Percentiles rank a stretch among this genome's conserved stretches.
phyloP scores from a whole-genome alignment of 2,888 invertebrate species.

The Ochropleura plecta region DNA sequence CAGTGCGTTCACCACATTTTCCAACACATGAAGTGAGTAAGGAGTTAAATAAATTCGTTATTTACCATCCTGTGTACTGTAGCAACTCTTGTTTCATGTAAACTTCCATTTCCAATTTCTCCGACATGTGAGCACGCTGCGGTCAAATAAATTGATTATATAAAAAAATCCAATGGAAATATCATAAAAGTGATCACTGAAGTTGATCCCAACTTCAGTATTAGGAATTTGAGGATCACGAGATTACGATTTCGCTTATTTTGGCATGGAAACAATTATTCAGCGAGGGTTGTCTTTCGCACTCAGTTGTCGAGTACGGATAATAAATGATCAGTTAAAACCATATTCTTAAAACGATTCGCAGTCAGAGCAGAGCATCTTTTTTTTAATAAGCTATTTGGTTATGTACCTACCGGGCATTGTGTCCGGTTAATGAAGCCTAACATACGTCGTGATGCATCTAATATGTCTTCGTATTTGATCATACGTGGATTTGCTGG shows the following conservation, averaged over 20 bases:
- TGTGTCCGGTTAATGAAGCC: slow-evolving; percentile 92
- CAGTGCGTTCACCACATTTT: not conserved
- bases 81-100: slow-evolving; percentile 98
- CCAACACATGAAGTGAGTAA: not conserved
- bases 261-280: not conserved
- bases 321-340: not conserved
- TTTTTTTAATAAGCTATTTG: not conserved
- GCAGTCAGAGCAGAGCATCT: not conserved
- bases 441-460: slow-evolving; percentile 92
- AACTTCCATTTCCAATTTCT: slow-evolving; percentile 94
- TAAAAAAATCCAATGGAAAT: not conserved
- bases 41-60: not conserved
- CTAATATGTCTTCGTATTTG: slow-evolving; percentile 92
- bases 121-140: slow-evolving; percentile 95
- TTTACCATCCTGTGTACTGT: slow-evolving; percentile 96
- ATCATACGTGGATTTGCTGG: slow-evolving; percentile 85
- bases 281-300: not conserved
- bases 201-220: too few species aligned
- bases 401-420: slow-evolving; percentile 82
- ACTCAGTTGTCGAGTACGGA: not conserved
- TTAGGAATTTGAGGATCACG: not conserved
- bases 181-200: too few species aligned
- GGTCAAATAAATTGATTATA: slow-evolving; percentile 50
- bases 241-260: not conserved
- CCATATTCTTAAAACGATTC: not conserved